Percentiles rank a stretch among this genome's conserved stretches.
These are phyloP conservation scores for Erebia ligea DNA, from an alignment of 2,888 invertebrate genomes.

Conservation along the genomic window DNA sequence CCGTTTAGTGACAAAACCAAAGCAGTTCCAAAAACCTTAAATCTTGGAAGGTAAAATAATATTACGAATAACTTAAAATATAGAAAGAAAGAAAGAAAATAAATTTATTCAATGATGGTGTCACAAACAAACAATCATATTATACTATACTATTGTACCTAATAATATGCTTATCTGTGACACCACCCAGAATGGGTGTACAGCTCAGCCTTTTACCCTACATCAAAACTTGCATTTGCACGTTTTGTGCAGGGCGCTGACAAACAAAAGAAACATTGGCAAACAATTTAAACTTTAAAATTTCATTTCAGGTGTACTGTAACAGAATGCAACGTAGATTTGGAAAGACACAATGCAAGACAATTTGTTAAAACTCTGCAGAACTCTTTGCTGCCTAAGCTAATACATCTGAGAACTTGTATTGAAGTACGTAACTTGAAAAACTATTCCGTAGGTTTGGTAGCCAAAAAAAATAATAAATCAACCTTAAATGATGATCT, in stretches of 20 bases:
- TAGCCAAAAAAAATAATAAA: background rate
- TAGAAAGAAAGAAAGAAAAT: too few species aligned
- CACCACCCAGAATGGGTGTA: too few species aligned
- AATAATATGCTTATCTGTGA: too few species aligned
- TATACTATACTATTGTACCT: too few species aligned
- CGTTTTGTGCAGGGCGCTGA: too few species aligned
- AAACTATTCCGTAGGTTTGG: background rate
- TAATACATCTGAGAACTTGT: conserved; percentile 89
- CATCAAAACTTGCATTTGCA: too few species aligned
- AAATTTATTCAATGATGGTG: too few species aligned
- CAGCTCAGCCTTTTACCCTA: too few species aligned
- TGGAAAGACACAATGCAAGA: conserved; percentile 93
- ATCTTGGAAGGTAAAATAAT: conserved; percentile 72
- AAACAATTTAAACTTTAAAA: background rate
- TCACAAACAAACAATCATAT: too few species aligned
- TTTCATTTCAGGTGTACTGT: conserved; percentile 67
- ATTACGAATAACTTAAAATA: background rate
- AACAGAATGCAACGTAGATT: conserved; percentile 89
- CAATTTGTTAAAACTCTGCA: conserved; percentile 91
- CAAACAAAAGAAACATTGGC: too few species aligned
- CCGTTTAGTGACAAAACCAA: conserved; percentile 57
- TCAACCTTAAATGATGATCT: too few species aligned
- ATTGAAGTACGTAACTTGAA: conserved; percentile 84
- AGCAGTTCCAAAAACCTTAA: conserved; percentile 73
- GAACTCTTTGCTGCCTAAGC: conserved; percentile 88